These are phyloP conservation scores for Chionis minor DNA, from an alignment of 2,113 vertebrate genomes.

Conservation along the genomic window DNA sequence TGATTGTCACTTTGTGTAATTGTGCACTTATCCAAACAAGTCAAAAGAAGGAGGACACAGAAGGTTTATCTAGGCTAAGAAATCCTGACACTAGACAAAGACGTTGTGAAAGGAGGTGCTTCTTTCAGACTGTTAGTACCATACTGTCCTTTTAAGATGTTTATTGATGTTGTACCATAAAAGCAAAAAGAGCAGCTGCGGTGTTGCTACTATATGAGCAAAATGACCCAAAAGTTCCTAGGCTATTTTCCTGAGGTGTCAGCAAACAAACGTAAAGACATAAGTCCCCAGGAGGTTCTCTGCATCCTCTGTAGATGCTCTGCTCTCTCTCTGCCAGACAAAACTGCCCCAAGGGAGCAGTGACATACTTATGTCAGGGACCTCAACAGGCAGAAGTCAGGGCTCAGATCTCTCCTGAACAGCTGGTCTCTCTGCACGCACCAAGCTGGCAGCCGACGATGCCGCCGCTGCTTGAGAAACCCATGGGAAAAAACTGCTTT, in stretches of 20 bases:
- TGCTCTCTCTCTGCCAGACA: neutral
- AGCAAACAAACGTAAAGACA: constrained; percentile 19
- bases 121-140: neutral
- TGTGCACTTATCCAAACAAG: neutral
- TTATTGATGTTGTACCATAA: neutral
- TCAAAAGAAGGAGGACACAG: neutral
- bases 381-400: neutral
- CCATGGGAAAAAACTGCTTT: neutral
- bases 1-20: neutral
- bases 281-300: constrained; percentile 26
- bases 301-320: neutral
- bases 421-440: constrained; percentile 12
- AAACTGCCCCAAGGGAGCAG: constrained; percentile 45
- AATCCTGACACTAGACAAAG: neutral
- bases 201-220: neutral
- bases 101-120: neutral
- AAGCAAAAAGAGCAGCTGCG: constrained; percentile 52
- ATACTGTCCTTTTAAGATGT: neutral
- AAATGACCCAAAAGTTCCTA: neutral
- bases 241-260: constrained; percentile 40
- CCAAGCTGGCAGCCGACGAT: neutral
- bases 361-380: constrained; percentile 36
- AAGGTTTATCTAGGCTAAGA: neutral
- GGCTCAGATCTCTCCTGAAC: constrained; percentile 4
- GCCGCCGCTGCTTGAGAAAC: neutral